These are phyloP conservation scores for Hylia prasina DNA, from an alignment of 2,113 vertebrate species.

Conservation along the genomic window DNA sequence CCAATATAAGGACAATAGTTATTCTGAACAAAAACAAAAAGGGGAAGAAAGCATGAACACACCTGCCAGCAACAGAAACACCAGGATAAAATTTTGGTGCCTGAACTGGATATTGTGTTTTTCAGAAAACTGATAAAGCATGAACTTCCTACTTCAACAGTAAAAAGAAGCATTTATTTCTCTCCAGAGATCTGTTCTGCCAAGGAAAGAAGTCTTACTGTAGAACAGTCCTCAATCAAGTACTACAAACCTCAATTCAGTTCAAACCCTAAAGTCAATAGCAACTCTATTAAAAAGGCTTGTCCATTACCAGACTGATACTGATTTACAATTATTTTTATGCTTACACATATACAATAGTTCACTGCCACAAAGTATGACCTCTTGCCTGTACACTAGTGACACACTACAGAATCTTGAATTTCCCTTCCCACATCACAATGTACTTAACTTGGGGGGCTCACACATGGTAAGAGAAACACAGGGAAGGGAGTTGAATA, in stretches of 20 bases:
- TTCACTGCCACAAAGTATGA: neutral
- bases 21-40: neutral
- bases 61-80: neutral
- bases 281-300: neutral
- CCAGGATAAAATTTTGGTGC: neutral
- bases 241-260: neutral
- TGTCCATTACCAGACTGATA: neutral
- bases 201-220: neutral
- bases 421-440: neutral
- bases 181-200: neutral
- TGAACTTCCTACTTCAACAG: neutral
- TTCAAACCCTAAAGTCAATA: neutral
- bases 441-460: neutral
- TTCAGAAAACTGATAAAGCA: neutral
- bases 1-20: neutral
- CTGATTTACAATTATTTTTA: neutral
- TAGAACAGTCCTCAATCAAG: neutral
- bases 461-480: neutral
- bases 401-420: neutral
- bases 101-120: neutral
- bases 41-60: neutral
- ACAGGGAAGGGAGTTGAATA: fast-evolving
- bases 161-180: neutral
- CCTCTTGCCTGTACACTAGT: neutral
- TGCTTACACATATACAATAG: neutral